Percentiles rank a stretch among this genome's conserved stretches.
Evolutionary conservation across 64 coral and sea anemone genomes (phyloP).

Genomic region (Stylophora pistillata): DNA sequence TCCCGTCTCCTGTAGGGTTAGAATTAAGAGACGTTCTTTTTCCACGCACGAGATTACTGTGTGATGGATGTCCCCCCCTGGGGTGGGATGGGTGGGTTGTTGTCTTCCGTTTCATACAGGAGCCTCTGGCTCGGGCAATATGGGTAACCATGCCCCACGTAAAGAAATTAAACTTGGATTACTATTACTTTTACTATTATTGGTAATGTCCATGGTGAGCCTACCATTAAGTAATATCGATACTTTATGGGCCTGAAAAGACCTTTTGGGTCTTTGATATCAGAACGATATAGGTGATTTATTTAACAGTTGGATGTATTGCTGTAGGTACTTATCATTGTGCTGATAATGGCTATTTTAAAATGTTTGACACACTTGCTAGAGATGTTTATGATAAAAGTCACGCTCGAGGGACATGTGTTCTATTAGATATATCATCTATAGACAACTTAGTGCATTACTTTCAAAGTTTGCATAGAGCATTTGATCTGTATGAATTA

Average conservation of each 20-base stretch:
- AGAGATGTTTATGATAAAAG: conserved; percentile 60
- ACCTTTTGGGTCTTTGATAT: conserved; percentile 60
- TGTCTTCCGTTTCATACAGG: no score
- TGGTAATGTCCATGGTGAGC: conserved; percentile 40
- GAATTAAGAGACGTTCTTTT: no score
- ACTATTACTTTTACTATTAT: conserved; percentile 42
- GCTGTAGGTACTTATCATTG: conserved; percentile 43
- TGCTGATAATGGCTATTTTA: conserved; percentile 55
- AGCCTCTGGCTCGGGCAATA: no score
- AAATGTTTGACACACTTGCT: conserved; percentile 65
- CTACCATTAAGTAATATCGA: conserved; percentile 31
- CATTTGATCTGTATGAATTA: conserved; percentile 46
- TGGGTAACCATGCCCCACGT: no score
- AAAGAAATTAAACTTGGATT: no score
- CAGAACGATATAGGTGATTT: conserved; percentile 42
- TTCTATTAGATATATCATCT: conserved; percentile 51
- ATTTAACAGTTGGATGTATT: conserved; percentile 48
- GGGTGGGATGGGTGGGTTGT: no score
- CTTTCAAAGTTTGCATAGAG: conserved; percentile 57
- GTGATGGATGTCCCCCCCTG: no score
- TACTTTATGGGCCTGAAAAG: conserved; percentile 38
- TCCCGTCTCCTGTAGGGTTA: no score
- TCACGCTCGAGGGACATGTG: conserved; percentile 63
- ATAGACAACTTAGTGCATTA: conserved; percentile 50
- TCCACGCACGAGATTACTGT: no score